These are phyloP conservation scores for Drosophila trichaetosa DNA, from an alignment of 2,888 invertebrate species.

Conservation along the genomic window DNA sequence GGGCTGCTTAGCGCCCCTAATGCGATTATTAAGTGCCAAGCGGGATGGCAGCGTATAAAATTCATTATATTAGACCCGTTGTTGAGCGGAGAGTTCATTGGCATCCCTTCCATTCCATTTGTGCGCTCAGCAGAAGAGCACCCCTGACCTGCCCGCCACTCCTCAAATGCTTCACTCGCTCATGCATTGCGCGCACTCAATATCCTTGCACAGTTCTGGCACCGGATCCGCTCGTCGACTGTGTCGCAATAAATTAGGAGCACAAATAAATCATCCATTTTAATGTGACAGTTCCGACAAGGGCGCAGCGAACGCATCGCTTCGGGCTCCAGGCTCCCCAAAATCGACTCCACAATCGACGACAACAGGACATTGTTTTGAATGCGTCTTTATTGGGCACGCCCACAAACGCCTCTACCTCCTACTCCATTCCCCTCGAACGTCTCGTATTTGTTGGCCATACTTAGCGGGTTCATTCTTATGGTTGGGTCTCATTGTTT, in stretches of 20 bases:
- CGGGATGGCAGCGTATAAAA: slow-evolving; percentile 71
- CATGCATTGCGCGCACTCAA: slow-evolving; percentile 80
- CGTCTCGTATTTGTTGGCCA: slow-evolving; percentile 53
- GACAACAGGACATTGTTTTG: slow-evolving; percentile 57
- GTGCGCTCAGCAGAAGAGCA: not conserved
- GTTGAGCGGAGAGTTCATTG: slow-evolving; percentile 57
- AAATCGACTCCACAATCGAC: slow-evolving; percentile 6
- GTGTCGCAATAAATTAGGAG: slow-evolving; percentile 78
- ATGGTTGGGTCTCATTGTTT: slow-evolving; percentile 62
- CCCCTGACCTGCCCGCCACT: not conserved
- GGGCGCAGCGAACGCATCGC: slow-evolving; percentile 36
- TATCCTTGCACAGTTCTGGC: slow-evolving; percentile 56
- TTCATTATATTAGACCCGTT: slow-evolving; percentile 70
- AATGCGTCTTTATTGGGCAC: slow-evolving; percentile 34
- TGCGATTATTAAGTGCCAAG: slow-evolving; percentile 79
- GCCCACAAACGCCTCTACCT: not conserved
- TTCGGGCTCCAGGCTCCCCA: not conserved
- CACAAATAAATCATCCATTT: slow-evolving; percentile 82
- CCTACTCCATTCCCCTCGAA: not conserved
- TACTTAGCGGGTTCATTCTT: slow-evolving; percentile 69
- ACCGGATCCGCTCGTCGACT: slow-evolving; percentile 40
- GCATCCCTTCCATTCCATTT: slow-evolving; percentile 9
- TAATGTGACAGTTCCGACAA: slow-evolving; percentile 83
- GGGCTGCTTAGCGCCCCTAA: slow-evolving; percentile 77
- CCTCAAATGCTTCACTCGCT: slow-evolving; percentile 40